Percentiles rank a stretch among this genome's conserved stretches.
These are phyloP conservation scores for Stenodera caucasica DNA, from an alignment of 2,888 invertebrate genomes.

Conservation along the genomic window DNA sequence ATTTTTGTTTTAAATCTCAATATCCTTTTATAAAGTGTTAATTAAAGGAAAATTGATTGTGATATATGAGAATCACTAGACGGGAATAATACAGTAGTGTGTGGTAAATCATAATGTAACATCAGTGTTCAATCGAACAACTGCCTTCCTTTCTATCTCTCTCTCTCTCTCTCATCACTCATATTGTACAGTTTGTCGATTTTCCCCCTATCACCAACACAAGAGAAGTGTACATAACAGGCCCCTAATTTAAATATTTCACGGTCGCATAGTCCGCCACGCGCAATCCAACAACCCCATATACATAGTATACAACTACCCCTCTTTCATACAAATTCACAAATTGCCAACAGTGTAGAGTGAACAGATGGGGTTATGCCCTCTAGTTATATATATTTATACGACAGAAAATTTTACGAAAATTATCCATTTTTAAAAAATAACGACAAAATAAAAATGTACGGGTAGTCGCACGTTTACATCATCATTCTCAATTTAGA, in stretches of 20 bases:
- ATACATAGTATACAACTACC: background rate
- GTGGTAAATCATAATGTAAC: conserved; percentile 47
- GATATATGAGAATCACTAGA: conserved; percentile 30
- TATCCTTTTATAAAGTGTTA: too few species aligned
- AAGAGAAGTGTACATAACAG: conserved; percentile 51
- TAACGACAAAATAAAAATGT: too few species aligned
- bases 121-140: conserved; percentile 36
- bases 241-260: conserved; percentile 53
- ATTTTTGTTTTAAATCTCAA: too few species aligned
- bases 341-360: conserved; percentile 7
- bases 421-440: background rate
- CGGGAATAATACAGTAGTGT: conserved; percentile 42
- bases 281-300: conserved; percentile 30
- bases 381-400: background rate
- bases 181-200: conserved; percentile 27
- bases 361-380: conserved; percentile 6
- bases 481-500: too few species aligned
- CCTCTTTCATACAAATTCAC: background rate
- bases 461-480: too few species aligned
- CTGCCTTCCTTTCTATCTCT: background rate
- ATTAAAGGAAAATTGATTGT: conserved; percentile 35
- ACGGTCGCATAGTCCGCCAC: conserved; percentile 47
- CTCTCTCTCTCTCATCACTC: background rate
- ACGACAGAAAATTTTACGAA: background rate
- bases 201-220: conserved; percentile 46